These are phyloP conservation scores for Cataglyphis rosenhaueri DNA, from an alignment of 2,888 invertebrate species.

Conservation along the genomic window DNA sequence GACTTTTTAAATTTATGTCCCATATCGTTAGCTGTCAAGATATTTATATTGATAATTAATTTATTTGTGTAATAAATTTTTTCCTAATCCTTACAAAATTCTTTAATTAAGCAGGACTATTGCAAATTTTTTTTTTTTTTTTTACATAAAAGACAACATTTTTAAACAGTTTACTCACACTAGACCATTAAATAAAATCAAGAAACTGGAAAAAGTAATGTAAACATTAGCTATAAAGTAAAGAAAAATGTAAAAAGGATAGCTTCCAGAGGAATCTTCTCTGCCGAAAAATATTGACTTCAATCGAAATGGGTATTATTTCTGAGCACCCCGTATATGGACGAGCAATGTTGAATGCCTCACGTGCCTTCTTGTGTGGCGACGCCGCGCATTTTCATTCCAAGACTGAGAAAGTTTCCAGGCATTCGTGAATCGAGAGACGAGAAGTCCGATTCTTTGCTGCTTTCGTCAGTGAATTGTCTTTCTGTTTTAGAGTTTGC, in stretches of 20 bases:
- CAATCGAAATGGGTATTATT: not conserved
- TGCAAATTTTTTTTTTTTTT: not conserved
- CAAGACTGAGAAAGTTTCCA: conserved; percentile 44
- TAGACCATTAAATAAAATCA: not conserved
- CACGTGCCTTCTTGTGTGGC: conserved; percentile 31
- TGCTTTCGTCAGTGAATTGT: conserved; percentile 2
- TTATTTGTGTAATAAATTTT: not conserved
- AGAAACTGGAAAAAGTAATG: not conserved
- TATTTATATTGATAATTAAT: not conserved
- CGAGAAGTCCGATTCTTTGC: conserved; percentile 19
- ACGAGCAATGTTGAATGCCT: conserved; percentile 19
- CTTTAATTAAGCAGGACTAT: not conserved
- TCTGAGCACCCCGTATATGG: conserved; percentile 4
- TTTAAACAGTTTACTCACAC: not conserved
- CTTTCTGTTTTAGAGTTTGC: not conserved
- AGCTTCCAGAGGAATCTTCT: not conserved
- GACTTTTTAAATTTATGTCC: not conserved
- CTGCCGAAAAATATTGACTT: not conserved
- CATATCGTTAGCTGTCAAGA: not conserved
- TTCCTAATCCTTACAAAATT: not conserved
- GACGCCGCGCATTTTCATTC: conserved; percentile 42
- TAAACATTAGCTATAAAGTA: not conserved
- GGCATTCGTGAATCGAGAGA: conserved; percentile 11
- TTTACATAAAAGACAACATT: not conserved
- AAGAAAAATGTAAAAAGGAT: not conserved